These are phyloP conservation scores for Hemicordylus capensis DNA, from an alignment of 2,113 vertebrate genomes.

Conservation along the genomic window DNA sequence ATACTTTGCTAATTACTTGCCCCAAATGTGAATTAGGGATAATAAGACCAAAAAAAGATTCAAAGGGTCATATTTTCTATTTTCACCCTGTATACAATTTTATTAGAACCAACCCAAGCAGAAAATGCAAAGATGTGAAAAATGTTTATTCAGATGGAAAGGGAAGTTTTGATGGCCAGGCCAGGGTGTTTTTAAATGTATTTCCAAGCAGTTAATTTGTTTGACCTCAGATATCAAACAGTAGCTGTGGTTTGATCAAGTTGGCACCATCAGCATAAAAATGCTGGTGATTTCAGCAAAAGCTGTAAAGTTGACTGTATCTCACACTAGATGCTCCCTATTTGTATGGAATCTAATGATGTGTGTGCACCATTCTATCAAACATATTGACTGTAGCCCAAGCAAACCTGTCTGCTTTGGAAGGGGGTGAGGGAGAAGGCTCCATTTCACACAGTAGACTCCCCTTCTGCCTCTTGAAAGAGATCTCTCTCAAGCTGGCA, in stretches of 20 bases:
- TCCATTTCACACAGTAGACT: background rate
- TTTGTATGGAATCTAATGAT: background rate
- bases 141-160: background rate
- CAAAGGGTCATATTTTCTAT: background rate
- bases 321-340: background rate
- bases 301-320: background rate
- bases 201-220: background rate
- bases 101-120: background rate
- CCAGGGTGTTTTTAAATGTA: background rate
- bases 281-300: background rate
- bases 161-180: background rate
- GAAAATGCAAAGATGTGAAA: constrained; percentile 9
- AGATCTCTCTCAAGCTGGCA: background rate
- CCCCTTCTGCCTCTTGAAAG: background rate
- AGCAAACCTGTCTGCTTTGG: background rate
- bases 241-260: background rate
- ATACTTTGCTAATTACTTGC: background rate
- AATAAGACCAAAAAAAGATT: background rate
- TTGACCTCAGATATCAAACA: background rate
- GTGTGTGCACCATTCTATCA: background rate
- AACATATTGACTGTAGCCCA: background rate
- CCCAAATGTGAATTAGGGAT: constrained; percentile 2
- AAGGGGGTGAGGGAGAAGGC: background rate
- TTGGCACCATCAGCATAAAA: background rate
- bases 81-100: background rate